Evolutionary conservation across 2,113 vertebrate genomes (phyloP), one percentile per base, ranked within the genome.

Genomic region (Okapia johnstoni): DNA sequence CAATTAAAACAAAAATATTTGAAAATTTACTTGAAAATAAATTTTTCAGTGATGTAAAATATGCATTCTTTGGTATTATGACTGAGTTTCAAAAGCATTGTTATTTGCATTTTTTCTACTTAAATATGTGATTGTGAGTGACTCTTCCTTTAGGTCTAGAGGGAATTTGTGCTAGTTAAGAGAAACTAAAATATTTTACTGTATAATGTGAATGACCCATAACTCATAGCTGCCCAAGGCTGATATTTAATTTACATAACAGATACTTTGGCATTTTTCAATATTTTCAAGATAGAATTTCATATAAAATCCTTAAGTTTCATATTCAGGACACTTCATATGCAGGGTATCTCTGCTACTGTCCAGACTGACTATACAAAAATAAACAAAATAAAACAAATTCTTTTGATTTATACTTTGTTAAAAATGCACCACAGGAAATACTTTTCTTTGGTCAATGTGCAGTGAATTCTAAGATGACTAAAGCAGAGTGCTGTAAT

Each of bases 231-330:
- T 97, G 92, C 97, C 94, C 97, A 93, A 88, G 96, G 96, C 96
- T 97, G 96, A 81, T 93, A 97, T 96, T 97, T 97, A 97, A 98
- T 98, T 98, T 98, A 96, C 95, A 97, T 98, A 97, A 92, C 92
- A 97, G 93, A 98, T 54, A 66, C 43, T 89, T 93, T 90, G 96
- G 94, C 93, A 85, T 96, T 96, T 97, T 96, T 95, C 92, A 97
- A 92, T 90, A 95, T 95, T 97, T 98, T 88, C 95, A 95, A 57
- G 58, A 92, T 30, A 90, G 73, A 85, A 92, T 93, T 92, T 95
- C 83, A 70, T 57, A 85, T 46, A 93, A 97, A 95, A 70, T 79
- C 52, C 9, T 76, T 85, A 73, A 91, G 76, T 87, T 88, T 94
- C 58, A 89, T 91, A 80, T 88, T 80, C 90, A 97, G 84, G 60